Conservation (phyloP, 1,140 invertebrate species). For the Cardiocondyla obscurior region DNA sequence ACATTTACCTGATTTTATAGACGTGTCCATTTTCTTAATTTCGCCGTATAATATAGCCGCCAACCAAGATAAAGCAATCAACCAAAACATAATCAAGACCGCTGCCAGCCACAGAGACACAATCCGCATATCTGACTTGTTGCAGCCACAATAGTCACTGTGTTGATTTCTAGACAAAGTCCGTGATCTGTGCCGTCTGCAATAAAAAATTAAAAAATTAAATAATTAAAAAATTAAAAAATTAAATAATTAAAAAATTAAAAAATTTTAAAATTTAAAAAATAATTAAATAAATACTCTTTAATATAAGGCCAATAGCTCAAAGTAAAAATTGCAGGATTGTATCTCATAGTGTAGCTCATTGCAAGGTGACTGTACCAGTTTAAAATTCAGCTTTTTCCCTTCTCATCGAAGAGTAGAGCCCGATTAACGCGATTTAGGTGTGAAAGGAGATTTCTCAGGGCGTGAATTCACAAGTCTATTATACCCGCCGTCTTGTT, state of each 20-base stretch:
- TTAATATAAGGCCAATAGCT: too few species aligned
- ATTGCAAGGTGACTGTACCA: too few species aligned
- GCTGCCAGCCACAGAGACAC: conserved; percentile 78
- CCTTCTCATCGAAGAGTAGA: neutral
- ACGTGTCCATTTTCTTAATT: conserved; percentile 81
- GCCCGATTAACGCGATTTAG: neutral
- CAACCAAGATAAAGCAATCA: conserved; percentile 82
- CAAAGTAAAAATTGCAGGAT: too few species aligned
- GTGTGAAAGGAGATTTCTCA: too few species aligned
- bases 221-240: too few species aligned
- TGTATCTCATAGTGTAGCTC: too few species aligned
- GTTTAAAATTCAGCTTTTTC: too few species aligned
- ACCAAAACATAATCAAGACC: conserved; percentile 81
- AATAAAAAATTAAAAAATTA: too few species aligned
- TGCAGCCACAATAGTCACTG: conserved; percentile 72
- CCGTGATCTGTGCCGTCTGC: conserved; percentile 73
- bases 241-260: too few species aligned
- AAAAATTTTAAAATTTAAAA: too few species aligned
- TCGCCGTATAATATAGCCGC: conserved; percentile 83
- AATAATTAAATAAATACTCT: too few species aligned
- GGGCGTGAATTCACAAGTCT: too few species aligned
- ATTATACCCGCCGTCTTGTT: neutral
- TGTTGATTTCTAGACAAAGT: conserved; percentile 66
- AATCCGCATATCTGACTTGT: conserved; percentile 72
- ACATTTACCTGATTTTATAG: conserved; percentile 82